Percentiles rank a stretch among this genome's conserved stretches.
These are phyloP conservation scores for Aethina tumida DNA, from an alignment of 1,140 invertebrate species.

Conservation along the genomic window DNA sequence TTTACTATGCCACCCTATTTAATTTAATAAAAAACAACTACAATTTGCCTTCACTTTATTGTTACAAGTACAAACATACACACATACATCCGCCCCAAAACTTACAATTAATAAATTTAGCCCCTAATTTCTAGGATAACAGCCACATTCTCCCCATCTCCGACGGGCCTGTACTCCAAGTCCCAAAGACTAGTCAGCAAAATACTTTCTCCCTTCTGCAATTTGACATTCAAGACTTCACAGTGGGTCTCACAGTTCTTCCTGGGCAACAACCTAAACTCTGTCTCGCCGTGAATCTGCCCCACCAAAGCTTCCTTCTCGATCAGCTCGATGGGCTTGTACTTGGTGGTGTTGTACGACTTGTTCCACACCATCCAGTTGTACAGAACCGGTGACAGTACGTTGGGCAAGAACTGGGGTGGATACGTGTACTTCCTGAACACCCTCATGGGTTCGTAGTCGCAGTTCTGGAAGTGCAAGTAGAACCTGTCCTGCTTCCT, in stretches of 20 bases:
- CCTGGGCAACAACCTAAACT: constrained; percentile 54
- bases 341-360: constrained; percentile 61
- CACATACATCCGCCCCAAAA: too few relatives aligned
- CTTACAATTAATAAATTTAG: too few relatives aligned
- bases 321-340: constrained; percentile 61
- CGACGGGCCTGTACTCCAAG: constrained; percentile 62
- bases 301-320: constrained; percentile 60
- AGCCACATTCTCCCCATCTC: constrained; percentile 58
- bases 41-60: too few relatives aligned
- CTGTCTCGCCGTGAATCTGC: constrained; percentile 59
- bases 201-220: constrained; percentile 61
- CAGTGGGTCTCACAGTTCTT: constrained; percentile 61
- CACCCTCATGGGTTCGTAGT: constrained; percentile 52
- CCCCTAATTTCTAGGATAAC: constrained; percentile 57
- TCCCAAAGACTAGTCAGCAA: constrained; percentile 66
- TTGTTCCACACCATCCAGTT: constrained; percentile 75
- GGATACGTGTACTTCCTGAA: constrained; percentile 51
- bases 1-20: too few relatives aligned
- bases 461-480: constrained; percentile 79
- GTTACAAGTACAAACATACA: too few relatives aligned
- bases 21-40: too few relatives aligned
- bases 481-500: constrained; percentile 55
- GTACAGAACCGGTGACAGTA: constrained; percentile 63
- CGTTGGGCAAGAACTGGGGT: constrained; percentile 65
- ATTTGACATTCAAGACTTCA: constrained; percentile 49